These are phyloP conservation scores for Synaphobranchus kaupii DNA, from an alignment of 2,797 vertebrate genomes.

Conservation along the genomic window DNA sequence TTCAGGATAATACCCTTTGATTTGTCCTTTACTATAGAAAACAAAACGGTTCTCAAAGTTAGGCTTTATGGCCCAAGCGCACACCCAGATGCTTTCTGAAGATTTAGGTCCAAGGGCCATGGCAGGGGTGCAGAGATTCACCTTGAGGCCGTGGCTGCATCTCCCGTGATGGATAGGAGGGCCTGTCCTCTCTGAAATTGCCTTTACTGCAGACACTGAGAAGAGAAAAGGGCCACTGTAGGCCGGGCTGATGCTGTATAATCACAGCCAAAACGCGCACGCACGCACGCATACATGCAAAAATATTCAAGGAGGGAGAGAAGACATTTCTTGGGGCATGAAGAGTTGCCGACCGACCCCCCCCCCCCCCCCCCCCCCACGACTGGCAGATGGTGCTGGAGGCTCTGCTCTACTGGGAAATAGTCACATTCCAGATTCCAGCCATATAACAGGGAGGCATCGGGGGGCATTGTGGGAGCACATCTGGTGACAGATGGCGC, in stretches of 20 bases:
- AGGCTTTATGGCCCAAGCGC: not conserved
- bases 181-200: constrained; percentile 21
- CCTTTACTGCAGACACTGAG: constrained; percentile 2
- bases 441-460: not conserved
- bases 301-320: not conserved
- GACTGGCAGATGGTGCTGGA: constrained; percentile 19
- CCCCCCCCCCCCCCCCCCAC: not conserved
- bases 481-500: constrained; percentile 28
- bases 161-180: constrained; percentile 1
- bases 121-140: constrained; percentile 23
- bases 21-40: not conserved
- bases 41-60: not conserved
- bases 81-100: not conserved
- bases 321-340: not conserved
- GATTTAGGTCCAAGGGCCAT: constrained; percentile 36
- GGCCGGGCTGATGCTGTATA: not conserved
- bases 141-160: constrained; percentile 14
- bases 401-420: not conserved
- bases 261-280: not conserved
- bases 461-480: not conserved
- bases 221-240: constrained; percentile 12
- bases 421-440: constrained; percentile 14
- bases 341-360: not conserved
- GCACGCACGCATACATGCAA: not conserved
- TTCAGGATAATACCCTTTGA: not conserved